Conservation (phyloP, 2,888 invertebrate genomes). For the Cheilosia pagana region DNA sequence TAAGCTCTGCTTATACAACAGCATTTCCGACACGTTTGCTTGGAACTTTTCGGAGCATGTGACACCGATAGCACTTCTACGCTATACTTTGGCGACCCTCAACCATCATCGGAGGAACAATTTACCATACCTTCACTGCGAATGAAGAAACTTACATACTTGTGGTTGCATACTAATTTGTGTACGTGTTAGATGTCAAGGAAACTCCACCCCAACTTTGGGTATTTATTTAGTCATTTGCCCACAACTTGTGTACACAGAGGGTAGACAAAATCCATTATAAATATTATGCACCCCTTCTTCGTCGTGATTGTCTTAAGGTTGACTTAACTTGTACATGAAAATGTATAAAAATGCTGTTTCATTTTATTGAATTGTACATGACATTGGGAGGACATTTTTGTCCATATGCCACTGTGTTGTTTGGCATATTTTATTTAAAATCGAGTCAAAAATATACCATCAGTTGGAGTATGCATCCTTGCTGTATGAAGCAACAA, state of each 20-base stretch:
- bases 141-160: slow-evolving; percentile 40
- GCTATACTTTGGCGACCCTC: not conserved
- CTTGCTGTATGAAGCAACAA: slow-evolving; percentile 33
- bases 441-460: not conserved
- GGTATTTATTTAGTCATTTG: slow-evolving; percentile 46
- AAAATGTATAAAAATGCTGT: not conserved
- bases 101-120: slow-evolving; percentile 1
- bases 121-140: slow-evolving; percentile 11
- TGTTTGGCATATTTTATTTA: no score
- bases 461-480: slow-evolving; percentile 9
- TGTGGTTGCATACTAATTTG: slow-evolving; percentile 53
- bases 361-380: not conserved
- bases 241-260: slow-evolving; percentile 4
- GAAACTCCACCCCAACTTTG: slow-evolving; percentile 34
- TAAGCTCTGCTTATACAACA: slow-evolving; percentile 23
- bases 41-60: slow-evolving; percentile 35
- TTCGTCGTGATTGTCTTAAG: not conserved
- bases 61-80: slow-evolving; percentile 18
- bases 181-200: slow-evolving; percentile 54
- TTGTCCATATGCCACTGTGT: not conserved
- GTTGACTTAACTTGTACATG: not conserved
- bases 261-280: slow-evolving; percentile 12
- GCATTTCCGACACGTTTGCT: slow-evolving; percentile 41
- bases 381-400: not conserved
- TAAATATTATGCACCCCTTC: slow-evolving; percentile 7